Evolutionary conservation across 1,140 invertebrate genomes (phyloP).

Genomic region (Rhagoletis pomonella): DNA sequence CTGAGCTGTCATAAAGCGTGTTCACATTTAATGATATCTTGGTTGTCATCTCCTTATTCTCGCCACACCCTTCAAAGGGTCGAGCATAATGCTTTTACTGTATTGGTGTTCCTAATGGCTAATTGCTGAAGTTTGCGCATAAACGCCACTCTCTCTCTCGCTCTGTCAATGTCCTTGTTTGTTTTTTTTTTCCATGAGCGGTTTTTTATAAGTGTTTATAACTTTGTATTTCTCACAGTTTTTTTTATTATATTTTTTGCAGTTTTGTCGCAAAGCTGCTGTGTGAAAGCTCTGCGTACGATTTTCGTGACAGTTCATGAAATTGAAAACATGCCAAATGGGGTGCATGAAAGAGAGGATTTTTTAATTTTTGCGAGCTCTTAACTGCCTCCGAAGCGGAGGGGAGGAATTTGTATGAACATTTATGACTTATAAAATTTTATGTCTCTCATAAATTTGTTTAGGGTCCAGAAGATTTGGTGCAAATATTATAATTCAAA

Average conservation of each 20-base stretch:
- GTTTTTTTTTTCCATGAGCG: too few relatives aligned
- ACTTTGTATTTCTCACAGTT: background rate
- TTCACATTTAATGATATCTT: background rate
- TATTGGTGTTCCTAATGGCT: background rate
- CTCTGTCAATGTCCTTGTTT: background rate
- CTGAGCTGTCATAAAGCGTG: background rate
- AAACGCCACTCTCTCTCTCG: background rate
- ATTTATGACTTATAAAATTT: slow-evolving; percentile 24
- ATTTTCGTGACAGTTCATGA: background rate
- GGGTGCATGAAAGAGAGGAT: background rate
- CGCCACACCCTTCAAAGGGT: background rate
- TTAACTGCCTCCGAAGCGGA: too few relatives aligned
- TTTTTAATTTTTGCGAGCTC: background rate
- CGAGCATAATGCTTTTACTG: background rate
- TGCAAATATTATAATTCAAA: background rate
- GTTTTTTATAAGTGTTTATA: background rate
- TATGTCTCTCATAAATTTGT: slow-evolving; percentile 10
- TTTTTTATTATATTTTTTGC: background rate
- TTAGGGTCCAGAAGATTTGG: background rate
- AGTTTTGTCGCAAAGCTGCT: background rate
- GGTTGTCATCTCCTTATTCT: background rate
- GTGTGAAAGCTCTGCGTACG: too few relatives aligned
- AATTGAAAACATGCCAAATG: background rate
- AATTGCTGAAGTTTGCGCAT: background rate
- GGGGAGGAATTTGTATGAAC: background rate